These are phyloP conservation scores for Paramormyrops hopkinsi DNA, from an alignment of 2,797 vertebrate genomes.

Conservation along the genomic window DNA sequence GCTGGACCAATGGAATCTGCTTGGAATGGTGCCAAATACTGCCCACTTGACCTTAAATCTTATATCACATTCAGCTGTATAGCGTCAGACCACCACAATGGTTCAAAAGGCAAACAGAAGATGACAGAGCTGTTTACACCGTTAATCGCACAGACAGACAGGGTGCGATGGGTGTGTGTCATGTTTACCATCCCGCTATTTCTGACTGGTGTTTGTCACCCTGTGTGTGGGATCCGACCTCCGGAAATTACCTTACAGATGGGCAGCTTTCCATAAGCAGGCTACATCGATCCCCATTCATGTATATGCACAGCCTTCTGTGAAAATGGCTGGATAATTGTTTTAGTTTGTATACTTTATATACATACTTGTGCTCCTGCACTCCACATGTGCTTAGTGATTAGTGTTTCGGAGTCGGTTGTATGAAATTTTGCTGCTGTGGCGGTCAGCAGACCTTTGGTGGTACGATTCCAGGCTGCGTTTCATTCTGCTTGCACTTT, in stretches of 20 bases:
- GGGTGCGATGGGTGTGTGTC: background rate
- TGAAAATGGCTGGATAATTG: background rate
- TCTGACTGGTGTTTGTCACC: background rate
- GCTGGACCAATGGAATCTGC: background rate
- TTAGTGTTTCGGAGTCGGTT: background rate
- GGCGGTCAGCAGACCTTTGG: background rate
- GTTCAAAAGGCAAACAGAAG: background rate
- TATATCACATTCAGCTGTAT: background rate
- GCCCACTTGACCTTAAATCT: background rate
- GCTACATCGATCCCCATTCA: background rate
- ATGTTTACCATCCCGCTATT: background rate
- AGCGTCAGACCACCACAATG: background rate
- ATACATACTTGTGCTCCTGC: background rate
- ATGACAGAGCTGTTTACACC: background rate
- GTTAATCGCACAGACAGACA: background rate
- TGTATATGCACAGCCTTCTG: background rate
- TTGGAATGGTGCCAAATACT: background rate
- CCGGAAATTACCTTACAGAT: background rate
- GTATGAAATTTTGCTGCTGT: background rate
- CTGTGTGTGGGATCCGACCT: background rate
- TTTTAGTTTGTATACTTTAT: background rate
- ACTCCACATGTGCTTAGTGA: background rate
- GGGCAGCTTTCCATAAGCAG: background rate
- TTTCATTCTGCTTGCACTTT: constrained; percentile 52
- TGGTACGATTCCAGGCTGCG: constrained; percentile 27